A percentile compares a stretch with the other conserved stretches of the same genome.
These are phyloP conservation scores for Stegastes partitus DNA, from an alignment of 2,113 vertebrate species.

Conservation along the genomic window DNA sequence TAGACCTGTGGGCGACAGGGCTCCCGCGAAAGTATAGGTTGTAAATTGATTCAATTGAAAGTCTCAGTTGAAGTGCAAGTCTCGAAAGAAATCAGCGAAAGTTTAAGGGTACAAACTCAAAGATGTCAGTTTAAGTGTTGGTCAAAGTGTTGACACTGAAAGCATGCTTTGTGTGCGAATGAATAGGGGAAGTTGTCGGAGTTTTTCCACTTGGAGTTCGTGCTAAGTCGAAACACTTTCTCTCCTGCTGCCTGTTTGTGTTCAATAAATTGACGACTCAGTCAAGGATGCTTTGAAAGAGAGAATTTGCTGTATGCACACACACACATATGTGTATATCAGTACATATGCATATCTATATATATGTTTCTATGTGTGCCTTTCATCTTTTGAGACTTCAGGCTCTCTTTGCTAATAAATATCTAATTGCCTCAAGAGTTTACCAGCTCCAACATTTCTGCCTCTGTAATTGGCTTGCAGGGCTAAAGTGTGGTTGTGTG, in stretches of 20 bases:
- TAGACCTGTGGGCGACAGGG: no score
- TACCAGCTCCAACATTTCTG: conserved; percentile 33
- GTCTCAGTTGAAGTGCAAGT: no score
- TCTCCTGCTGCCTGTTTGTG: background rate
- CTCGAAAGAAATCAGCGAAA: no score
- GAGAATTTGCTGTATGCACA: background rate
- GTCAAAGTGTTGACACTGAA: no score
- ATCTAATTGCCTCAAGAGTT: conserved; percentile 58
- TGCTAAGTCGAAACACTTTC: no score
- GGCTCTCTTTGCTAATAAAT: conserved; percentile 44
- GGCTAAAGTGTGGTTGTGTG: conserved; percentile 18
- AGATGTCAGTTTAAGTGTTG: no score
- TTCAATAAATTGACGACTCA: background rate
- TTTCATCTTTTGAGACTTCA: conserved; percentile 41
- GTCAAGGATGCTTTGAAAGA: background rate
- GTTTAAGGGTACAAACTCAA: no score
- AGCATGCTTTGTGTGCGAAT: no score
- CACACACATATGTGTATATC: background rate
- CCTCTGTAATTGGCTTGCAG: conserved; percentile 60
- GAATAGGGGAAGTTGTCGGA: no score
- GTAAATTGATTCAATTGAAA: no score
- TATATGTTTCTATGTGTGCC: background rate
- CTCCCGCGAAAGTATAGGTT: no score
- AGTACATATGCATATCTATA: background rate
- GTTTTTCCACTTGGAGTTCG: background rate